These are phyloP conservation scores for Fistularia tabacaria DNA, from an alignment of 2,797 vertebrate genomes.

Conservation along the genomic window DNA sequence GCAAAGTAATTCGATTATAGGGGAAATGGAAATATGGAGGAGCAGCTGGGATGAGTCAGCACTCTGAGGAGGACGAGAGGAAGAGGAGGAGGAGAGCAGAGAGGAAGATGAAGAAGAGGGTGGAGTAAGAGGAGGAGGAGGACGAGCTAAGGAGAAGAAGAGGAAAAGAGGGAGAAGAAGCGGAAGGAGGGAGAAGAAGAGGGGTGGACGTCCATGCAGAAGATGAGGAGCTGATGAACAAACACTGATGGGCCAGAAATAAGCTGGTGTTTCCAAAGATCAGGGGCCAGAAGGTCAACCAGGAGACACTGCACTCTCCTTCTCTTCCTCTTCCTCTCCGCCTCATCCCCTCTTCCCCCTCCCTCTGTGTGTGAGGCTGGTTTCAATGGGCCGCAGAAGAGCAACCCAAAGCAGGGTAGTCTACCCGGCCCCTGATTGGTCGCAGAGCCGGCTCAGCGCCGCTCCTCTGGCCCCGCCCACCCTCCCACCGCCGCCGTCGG, in stretches of 20 bases:
- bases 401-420: too few species aligned
- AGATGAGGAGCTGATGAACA: too few species aligned
- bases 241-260: constrained; percentile 24
- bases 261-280: background rate
- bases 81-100: background rate
- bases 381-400: too few species aligned
- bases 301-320: too few species aligned
- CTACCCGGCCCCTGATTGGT: too few species aligned
- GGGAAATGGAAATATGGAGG: background rate
- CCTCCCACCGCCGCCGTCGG: too few species aligned
- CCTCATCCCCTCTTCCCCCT: too few species aligned
- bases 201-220: constrained; percentile 6
- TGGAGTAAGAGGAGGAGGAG: background rate
- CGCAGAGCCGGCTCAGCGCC: background rate
- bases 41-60: background rate
- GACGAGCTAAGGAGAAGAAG: background rate
- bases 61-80: background rate
- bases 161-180: background rate
- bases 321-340: too few species aligned
- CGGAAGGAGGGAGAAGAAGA: too few species aligned
- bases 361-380: too few species aligned
- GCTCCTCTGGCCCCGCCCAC: background rate
- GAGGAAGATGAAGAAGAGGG: too few species aligned
- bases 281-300: background rate
- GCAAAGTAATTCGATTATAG: background rate